A percentile compares a stretch with the other conserved stretches of the same genome.
phyloP scores from a whole-genome alignment of 1,140 invertebrate genomes.

The Microplitis mediator region DNA sequence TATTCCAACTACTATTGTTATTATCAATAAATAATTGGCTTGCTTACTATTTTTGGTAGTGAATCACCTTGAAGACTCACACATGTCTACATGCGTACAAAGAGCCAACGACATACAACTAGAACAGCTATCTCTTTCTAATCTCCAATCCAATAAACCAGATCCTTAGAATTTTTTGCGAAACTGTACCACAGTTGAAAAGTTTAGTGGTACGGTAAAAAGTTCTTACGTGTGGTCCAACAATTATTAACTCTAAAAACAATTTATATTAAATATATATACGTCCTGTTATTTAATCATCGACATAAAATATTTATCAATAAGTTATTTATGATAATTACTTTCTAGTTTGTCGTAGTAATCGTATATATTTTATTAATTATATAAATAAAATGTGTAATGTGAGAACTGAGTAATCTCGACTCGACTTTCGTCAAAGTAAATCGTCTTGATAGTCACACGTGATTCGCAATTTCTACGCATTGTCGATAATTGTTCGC shows the following conservation, averaged over 20 bases:
- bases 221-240: constrained; percentile 22
- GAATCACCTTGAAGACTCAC: constrained; percentile 42
- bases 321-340: not conserved
- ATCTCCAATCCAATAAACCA: constrained; percentile 39
- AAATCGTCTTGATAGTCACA: constrained; percentile 8
- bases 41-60: constrained; percentile 40
- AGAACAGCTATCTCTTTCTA: constrained; percentile 32
- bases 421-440: constrained; percentile 10
- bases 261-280: not conserved
- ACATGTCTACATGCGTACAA: constrained; percentile 24
- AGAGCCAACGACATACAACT: constrained; percentile 21
- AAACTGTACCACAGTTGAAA: constrained; percentile 34
- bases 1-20: not conserved
- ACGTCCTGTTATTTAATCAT: not conserved
- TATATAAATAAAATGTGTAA: too few species aligned
- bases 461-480: constrained; percentile 25
- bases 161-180: constrained; percentile 32
- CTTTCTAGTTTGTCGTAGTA: not conserved
- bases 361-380: too few species aligned
- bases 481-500: constrained; percentile 20
- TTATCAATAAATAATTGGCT: constrained; percentile 18
- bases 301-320: not conserved
- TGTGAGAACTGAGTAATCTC: too few species aligned
- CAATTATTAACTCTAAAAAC: not conserved
- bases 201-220: constrained; percentile 20